Evolutionary conservation across 2,888 invertebrate species (phyloP).

Genomic region (Imbricaverruca yamaguchii): DNA sequence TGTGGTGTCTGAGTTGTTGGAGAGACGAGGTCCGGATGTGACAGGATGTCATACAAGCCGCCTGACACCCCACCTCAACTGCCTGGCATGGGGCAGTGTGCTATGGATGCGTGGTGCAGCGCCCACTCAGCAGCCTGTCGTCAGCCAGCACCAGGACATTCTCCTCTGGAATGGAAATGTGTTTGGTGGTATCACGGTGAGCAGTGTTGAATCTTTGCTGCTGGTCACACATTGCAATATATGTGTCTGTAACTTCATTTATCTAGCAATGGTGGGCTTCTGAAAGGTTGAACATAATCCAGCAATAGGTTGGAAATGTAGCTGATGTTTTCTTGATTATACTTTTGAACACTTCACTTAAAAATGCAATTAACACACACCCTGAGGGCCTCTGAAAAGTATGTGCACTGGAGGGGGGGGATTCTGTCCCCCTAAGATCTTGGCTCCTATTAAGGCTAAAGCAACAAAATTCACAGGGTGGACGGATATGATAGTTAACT

Average conservation of each 20-base stretch:
- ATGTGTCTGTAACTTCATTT: too few relatives aligned
- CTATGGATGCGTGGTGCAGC: slow-evolving; percentile 74
- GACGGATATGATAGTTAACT: too few relatives aligned
- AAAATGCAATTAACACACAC: too few relatives aligned
- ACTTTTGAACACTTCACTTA: too few relatives aligned
- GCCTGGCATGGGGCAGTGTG: slow-evolving; percentile 45
- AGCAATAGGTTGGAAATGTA: too few relatives aligned
- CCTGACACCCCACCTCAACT: slow-evolving; percentile 20
- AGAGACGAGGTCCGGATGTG: neutral
- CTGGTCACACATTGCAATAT: neutral
- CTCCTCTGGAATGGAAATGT: slow-evolving; percentile 87
- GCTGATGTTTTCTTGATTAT: neutral
- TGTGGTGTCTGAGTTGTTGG: neutral
- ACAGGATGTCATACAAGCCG: neutral
- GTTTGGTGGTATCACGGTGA: slow-evolving; percentile 50
- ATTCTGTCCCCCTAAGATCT: too few relatives aligned
- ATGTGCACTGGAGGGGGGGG: too few relatives aligned
- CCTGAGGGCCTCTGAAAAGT: too few relatives aligned
- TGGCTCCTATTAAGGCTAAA: too few relatives aligned
- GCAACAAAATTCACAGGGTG: too few relatives aligned
- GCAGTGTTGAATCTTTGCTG: neutral
- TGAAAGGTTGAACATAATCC: neutral
- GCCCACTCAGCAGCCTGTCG: slow-evolving; percentile 58
- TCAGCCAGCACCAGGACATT: slow-evolving; percentile 52
- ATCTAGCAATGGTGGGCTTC: neutral